Base-by-base conservation (phyloP, 1,140 invertebrate species). In the Pentalonia nigronervosa region DNA sequence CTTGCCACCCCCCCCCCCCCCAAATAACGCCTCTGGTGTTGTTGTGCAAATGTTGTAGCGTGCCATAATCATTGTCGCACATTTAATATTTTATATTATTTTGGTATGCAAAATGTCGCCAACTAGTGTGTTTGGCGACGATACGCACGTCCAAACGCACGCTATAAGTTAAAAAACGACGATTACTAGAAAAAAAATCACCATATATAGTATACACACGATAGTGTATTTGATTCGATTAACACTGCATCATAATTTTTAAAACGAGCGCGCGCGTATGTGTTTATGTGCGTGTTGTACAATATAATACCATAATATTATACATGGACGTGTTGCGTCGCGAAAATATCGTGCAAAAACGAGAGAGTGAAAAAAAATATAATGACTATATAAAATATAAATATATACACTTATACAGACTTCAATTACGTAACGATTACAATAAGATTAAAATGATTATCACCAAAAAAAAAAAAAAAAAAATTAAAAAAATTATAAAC, bases 401-500 rank as follows among this genome's bases (percentile, higher is more conserved):
- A 21, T n/a, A 30, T 30, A n/a, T 30, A 60, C 25, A 67, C n/a
- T 30, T n/a, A n/a, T 76, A 17, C 60, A 76, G 60, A 76, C 60
- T 76, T n/a, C 60, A 76, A 76, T 76, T 76, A n/a, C 60, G 60
- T 76, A 76, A 76, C 60, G 60, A 76, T n/a, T 76, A 76, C 60
- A 76, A 76, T 76, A 76, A 76, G 60, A 76, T 76, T 76, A 76
- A 76, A 76, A 76, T n/a, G 60, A 76, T n/a, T n/a, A 67, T 67
- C 30, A 67, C 60, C n/a, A n/a, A n/a, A n/a, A n/a, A n/a, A n/a
- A 41, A 41, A 67, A 76, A 76, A 76, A 76, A 60, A 76, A 76
- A 17, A 76, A n/a, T 76, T 76, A 6, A n/a, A 76, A 76, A 76
- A 76, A 76, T 34, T 34, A 76, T 76, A 76, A 76, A 17, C 6